A percentile compares a stretch with the other conserved stretches of the same genome.
These are phyloP conservation scores for Cryptoblepharus egeriae DNA, from an alignment of 2,797 vertebrate genomes.

Conservation along the genomic window DNA sequence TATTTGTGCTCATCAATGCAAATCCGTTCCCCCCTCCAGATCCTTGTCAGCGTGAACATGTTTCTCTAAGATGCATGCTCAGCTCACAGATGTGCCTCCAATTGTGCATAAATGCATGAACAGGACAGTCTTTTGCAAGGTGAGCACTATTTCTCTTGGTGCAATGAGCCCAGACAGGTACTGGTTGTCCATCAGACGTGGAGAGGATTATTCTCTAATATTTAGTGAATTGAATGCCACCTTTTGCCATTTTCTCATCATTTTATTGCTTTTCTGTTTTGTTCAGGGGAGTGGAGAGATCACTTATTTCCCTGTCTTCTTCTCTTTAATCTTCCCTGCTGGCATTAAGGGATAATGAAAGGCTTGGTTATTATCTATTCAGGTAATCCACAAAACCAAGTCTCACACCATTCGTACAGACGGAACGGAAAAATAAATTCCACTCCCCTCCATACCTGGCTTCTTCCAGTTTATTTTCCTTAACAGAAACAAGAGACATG, in stretches of 20 bases:
- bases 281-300: neutral
- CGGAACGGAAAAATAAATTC: neutral
- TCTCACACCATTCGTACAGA: conserved; percentile 6
- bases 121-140: neutral
- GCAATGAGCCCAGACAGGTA: neutral
- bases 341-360: conserved; percentile 28
- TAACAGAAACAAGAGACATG: neutral
- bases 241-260: conserved; percentile 18
- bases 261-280: conserved; percentile 34
- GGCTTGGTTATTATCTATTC: conserved; percentile 16
- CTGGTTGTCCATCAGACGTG: neutral
- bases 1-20: neutral
- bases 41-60: neutral
- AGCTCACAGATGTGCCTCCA: neutral
- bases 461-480: neutral
- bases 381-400: conserved; percentile 26
- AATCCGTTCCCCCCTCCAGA: neutral
- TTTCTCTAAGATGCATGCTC: neutral
- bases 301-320: conserved; percentile 13
- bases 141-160: neutral
- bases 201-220: conserved; percentile 9
- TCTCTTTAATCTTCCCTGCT: conserved; percentile 17
- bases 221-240: conserved; percentile 7
- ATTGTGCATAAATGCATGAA: neutral
- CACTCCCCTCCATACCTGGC: neutral